Percentiles rank a stretch among this genome's conserved stretches.
Evolutionary conservation across 2,113 vertebrate genomes (phyloP).

Genomic region (Gallinago paraguaiae): DNA sequence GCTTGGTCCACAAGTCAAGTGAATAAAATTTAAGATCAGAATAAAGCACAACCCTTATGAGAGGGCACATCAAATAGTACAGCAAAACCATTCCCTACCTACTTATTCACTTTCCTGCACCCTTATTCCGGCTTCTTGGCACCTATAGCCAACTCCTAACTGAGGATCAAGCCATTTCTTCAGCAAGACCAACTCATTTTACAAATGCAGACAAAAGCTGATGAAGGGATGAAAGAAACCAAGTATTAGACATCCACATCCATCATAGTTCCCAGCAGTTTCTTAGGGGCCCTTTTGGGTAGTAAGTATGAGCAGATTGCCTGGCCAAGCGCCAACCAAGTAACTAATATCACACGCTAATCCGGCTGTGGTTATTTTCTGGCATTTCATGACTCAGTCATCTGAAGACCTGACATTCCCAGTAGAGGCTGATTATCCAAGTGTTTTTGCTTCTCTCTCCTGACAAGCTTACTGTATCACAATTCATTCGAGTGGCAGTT

Average conservation of each 20-base stretch:
- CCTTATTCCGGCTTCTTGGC: neutral
- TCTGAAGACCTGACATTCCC: neutral
- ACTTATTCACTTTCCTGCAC: neutral
- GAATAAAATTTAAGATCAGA: neutral
- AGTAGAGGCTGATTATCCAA: neutral
- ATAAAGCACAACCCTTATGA: neutral
- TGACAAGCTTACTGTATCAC: neutral
- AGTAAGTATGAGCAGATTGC: neutral
- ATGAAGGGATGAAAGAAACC: neutral
- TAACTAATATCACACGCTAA: neutral
- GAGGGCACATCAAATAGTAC: neutral
- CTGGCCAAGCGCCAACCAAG: neutral
- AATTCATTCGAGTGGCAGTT: neutral
- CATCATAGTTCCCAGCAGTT: neutral
- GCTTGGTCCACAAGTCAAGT: neutral
- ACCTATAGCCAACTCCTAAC: neutral
- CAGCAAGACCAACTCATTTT: neutral
- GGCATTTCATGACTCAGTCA: neutral
- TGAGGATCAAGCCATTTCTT: neutral
- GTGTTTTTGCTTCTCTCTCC: neutral
- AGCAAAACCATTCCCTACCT: neutral
- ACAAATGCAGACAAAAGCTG: neutral
- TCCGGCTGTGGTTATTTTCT: neutral
- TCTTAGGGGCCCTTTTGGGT: neutral
- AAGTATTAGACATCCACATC: neutral